Conservation (phyloP, 2,888 invertebrate species). For the Acanthosepion pharaonis region DNA sequence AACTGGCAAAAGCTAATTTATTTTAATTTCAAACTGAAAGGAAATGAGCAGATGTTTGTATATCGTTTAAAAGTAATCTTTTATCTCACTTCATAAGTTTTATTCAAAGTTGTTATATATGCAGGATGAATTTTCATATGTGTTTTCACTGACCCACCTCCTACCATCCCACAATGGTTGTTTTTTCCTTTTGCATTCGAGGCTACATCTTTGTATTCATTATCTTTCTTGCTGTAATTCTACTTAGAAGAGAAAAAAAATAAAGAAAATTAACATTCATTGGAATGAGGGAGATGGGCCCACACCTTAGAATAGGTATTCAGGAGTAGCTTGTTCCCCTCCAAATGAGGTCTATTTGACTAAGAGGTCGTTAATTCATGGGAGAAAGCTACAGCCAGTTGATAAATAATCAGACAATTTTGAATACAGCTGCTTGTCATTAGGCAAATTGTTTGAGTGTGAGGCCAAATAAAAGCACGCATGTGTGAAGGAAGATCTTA, state of each 20-base stretch:
- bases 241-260: neutral
- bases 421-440: conserved; percentile 33
- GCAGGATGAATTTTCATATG: neutral
- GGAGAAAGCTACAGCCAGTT: conserved; percentile 33
- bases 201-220: neutral
- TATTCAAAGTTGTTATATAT: neutral
- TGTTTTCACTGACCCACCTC: neutral
- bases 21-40: neutral
- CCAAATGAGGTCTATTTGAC: conserved; percentile 33
- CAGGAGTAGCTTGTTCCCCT: conserved; percentile 33
- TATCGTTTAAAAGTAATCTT: conserved; percentile 33
- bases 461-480: conserved; percentile 18
- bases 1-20: conserved; percentile 4
- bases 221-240: conserved; percentile 33
- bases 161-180: neutral
- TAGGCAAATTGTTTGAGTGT: conserved; percentile 33
- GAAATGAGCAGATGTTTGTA: conserved; percentile 33
- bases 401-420: conserved; percentile 12
- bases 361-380: conserved; percentile 33
- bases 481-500: conserved; percentile 33
- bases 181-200: neutral
- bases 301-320: conserved; percentile 33
- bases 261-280: neutral
- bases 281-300: conserved; percentile 33
- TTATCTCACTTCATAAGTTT: neutral